Base-by-base conservation (phyloP, 2,888 invertebrate genomes). In the Girardia tigrina region DNA sequence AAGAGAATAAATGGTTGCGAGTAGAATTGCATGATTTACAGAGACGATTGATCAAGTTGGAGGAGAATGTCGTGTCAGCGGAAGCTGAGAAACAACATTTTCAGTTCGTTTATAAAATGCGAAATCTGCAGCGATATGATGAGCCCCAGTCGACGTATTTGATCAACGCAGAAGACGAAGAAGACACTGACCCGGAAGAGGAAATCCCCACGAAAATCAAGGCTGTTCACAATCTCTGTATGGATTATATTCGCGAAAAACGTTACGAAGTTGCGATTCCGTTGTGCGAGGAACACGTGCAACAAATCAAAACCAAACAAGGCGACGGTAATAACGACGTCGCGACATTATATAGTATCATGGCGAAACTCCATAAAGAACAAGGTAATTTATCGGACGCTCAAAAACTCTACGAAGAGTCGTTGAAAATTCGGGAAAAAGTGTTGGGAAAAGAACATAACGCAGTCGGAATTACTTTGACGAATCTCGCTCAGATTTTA, bases 211-310 rank as follows among this genome's bases (percentile, higher is more conserved):
- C 71, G 20, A 28, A 29, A 71, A n/a, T 71, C 4, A 71, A 29
- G 27, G 29, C 71, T 12, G 27, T 71, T 28, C 71, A 71, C 27
- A 71, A 71, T 29, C 29, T 71, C 4, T 27, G 27, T 23, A 29
- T 71, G 28, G 28, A 71, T 6, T 71, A 71, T 23, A 4, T 29
- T 6, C 23, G 29, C 14, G 28, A 71, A 29, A 29, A 29, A 23
- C 27, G 71, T 26, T 71, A 71, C n/a, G 71, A 71, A 71, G 71
- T 71, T n/a, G 71, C 71, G 16, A 71, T 71, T 71, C 71, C 71
- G 4, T 71, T 71, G n/a, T 71, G 71, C 26, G 29, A 71, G n/a
- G 28, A 71, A 20, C 28, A 28, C 20, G n/a, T 71, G 6, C 27
- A 71, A 26, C 28, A 71, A 28, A 28, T 71, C 16, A 71, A 29